Conservation (phyloP, 2,797 vertebrate species). For the Apodemus agrarius region DNA sequence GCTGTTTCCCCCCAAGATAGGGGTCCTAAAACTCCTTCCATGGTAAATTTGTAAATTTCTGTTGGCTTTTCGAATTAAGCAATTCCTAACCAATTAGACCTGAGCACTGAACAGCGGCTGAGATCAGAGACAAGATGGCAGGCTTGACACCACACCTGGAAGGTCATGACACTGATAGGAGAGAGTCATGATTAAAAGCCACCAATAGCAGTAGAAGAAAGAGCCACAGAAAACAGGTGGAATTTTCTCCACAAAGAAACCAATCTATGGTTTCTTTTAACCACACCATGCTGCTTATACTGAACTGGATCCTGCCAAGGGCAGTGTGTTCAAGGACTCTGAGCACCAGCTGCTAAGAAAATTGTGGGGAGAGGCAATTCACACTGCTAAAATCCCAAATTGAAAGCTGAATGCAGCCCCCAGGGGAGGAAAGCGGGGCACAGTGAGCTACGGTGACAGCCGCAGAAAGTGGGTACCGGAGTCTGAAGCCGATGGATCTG, state of each 20-base stretch:
- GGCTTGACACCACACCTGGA: not conserved
- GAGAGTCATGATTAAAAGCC: not conserved
- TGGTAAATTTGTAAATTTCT: not conserved
- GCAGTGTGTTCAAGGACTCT: not conserved
- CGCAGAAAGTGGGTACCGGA: not conserved
- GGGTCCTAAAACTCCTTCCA: not conserved
- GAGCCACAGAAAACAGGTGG: not conserved
- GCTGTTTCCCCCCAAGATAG: not conserved
- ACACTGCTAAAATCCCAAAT: not conserved
- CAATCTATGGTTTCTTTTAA: not conserved
- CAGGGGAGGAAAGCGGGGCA: not conserved
- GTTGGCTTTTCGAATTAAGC: not conserved
- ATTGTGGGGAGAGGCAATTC: not conserved
- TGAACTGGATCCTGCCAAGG: not conserved
- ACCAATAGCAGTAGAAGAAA: not conserved
- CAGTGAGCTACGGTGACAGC: not conserved
- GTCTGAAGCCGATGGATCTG: not conserved
- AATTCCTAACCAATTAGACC: not conserved
- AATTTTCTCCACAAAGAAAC: not conserved
- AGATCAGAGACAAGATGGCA: too few species aligned
- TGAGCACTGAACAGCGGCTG: too few species aligned
- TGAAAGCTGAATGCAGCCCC: not conserved
- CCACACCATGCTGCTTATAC: too few species aligned
- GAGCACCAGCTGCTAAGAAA: not conserved
- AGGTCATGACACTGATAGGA: not conserved